A percentile compares a stretch with the other conserved stretches of the same genome.
These are phyloP conservation scores for Orthosia gothica DNA, from an alignment of 2,888 invertebrate genomes.

Conservation along the genomic window DNA sequence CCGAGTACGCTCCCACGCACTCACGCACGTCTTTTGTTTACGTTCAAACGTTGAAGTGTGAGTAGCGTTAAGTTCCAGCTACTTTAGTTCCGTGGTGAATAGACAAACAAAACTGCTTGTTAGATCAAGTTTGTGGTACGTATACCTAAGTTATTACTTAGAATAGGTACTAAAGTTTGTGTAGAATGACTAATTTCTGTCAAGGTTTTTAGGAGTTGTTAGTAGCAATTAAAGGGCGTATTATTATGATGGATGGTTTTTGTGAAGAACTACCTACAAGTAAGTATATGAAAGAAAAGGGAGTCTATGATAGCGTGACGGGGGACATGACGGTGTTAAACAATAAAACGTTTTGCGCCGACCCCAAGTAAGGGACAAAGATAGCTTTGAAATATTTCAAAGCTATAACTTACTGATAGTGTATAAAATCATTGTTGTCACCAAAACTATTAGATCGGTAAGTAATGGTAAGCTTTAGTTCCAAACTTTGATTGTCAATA, in stretches of 20 bases:
- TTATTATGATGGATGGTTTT: no score
- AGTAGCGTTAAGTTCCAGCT: constrained; percentile 9
- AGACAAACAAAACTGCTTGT: constrained; percentile 26
- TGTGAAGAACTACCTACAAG: no score
- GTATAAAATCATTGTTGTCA: constrained; percentile 8
- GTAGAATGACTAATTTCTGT: constrained; percentile 1
- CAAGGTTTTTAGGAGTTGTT: not conserved
- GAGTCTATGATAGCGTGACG: no score
- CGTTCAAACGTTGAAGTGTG: constrained; percentile 6
- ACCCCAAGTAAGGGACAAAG: no score
- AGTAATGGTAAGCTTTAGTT: constrained; percentile 26
- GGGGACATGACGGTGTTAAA: no score
- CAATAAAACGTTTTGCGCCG: no score
- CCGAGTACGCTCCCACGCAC: constrained; percentile 3
- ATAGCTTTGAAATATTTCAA: not conserved
- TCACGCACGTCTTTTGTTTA: constrained; percentile 44
- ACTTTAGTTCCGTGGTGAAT: constrained; percentile 14
- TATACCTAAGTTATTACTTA: constrained; percentile 11
- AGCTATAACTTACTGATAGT: not conserved
- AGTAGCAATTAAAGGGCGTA: no score
- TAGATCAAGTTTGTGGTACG: constrained; percentile 9
- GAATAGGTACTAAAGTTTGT: not conserved
- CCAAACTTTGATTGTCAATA: constrained; percentile 49
- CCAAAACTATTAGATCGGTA: constrained; percentile 20
- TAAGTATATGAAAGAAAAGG: no score